A percentile compares a stretch with the other conserved stretches of the same genome.
Conservation (phyloP, 2,797 vertebrate species). For the Coreius guichenoti region DNA sequence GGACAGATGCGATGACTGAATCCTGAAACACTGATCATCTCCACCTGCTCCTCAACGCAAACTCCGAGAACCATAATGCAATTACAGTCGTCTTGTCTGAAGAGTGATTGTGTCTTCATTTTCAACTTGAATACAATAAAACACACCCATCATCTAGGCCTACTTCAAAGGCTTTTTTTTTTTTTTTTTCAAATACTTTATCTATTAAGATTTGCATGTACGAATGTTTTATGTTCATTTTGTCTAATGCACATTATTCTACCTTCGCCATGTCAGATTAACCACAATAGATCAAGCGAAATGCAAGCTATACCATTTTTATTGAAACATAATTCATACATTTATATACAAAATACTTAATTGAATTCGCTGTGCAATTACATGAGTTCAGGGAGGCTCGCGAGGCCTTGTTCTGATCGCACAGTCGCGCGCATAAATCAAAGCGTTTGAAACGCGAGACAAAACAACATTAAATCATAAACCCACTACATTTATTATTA, state of each 20-base stretch:
- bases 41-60: neutral
- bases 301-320: neutral
- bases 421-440: neutral
- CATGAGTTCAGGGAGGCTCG: neutral
- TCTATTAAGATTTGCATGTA: neutral
- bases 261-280: neutral
- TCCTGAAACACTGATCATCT: neutral
- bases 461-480: neutral
- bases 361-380: neutral
- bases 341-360: neutral
- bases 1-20: neutral
- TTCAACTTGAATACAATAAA: neutral
- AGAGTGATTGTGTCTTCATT: neutral
- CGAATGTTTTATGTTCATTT: neutral
- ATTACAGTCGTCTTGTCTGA: neutral
- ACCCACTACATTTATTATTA: no score
- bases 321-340: neutral
- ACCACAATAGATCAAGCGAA: neutral
- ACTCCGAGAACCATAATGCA: neutral
- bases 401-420: neutral
- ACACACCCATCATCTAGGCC: neutral
- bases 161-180: neutral
- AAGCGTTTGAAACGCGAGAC: neutral
- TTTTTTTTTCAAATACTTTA: no score
- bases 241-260: neutral